Evolutionary conservation across 2,888 invertebrate genomes (phyloP), one percentile per base, ranked within the genome.

Genomic region (Bursaphelenchus okinawaensis): DNA sequence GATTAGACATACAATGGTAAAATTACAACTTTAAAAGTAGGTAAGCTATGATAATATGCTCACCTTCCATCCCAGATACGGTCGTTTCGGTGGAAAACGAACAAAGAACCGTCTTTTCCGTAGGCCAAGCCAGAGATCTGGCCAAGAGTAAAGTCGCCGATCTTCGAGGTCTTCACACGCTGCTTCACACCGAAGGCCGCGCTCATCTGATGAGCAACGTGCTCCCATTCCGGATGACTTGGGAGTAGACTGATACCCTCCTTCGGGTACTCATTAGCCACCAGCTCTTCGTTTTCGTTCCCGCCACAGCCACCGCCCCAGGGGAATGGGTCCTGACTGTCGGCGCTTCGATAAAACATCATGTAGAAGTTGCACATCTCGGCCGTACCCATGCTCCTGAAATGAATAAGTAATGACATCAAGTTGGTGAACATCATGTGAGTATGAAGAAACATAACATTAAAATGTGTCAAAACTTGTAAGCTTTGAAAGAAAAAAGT

Each of bases 11-110:
- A n/a, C n/a, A n/a, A n/a, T n/a, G n/a, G n/a, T n/a, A n/a, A 9
- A 16, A 58, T 27, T 19, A 56, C 9, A 51, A 54, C 9, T 27
- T 57, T 9, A 9, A 9, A n/a, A 7, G 20, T 7, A 12, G 22
- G 4, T 16, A n/a, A 22, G 26, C 22, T 24, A 9, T 6, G 22
- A 61, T 63, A 56, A 54, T 52, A 0, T 27, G 59, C 68, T 63
- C 56, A 79, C 80, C 62, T 67, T 26, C 51, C 68, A 83, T 89
- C 89, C 91, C 92, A 93, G 69, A 88, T 86, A 76, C 89, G 85
- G 76, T 88, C 88, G 50, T 88, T 91, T 71, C 93, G 87, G 83
- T 93, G 93, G 83, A 93, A 92, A 69, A 93, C 88, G 59, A 91
- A 89, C 2, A 92, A 89, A 77, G 90, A 89, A 22, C 90, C 89